Conservation (phyloP, 2,888 invertebrate genomes). For the Pseudococcus longispinus region DNA sequence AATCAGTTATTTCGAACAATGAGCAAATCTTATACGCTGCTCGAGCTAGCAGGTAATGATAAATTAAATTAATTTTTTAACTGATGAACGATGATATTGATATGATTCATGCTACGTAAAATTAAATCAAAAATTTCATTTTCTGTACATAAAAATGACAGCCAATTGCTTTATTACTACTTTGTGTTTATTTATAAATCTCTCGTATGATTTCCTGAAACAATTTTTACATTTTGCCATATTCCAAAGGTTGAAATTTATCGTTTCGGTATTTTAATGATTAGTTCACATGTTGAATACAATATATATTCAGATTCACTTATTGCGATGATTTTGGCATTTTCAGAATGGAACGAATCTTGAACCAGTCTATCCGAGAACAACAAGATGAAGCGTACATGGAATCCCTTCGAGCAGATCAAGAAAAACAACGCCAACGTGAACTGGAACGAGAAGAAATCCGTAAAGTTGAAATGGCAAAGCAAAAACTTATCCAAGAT, state of each 20-base stretch:
- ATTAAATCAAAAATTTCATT: neutral
- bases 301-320: neutral
- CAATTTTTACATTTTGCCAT: neutral
- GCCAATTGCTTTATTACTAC: neutral
- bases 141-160: neutral
- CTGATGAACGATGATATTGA: too few species aligned
- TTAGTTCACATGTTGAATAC: neutral
- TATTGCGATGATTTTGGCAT: neutral
- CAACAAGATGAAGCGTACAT: constrained; percentile 95
- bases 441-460: constrained; percentile 58
- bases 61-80: neutral
- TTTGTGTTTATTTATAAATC: constrained; percentile 15
- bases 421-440: constrained; percentile 85
- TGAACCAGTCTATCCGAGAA: constrained; percentile 84
- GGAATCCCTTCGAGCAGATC: constrained; percentile 89
- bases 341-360: constrained; percentile 82
- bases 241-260: neutral
- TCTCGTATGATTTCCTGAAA: neutral
- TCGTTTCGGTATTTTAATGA: neutral
- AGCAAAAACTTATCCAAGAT: constrained; percentile 45
- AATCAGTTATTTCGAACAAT: constrained; percentile 64
- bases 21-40: constrained; percentile 50
- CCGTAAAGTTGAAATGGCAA: constrained; percentile 49
- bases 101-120: too few species aligned
- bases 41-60: constrained; percentile 46